Evolutionary conservation across 2,797 vertebrate genomes (phyloP).

Genomic region (Tolypeutes matacus): DNA sequence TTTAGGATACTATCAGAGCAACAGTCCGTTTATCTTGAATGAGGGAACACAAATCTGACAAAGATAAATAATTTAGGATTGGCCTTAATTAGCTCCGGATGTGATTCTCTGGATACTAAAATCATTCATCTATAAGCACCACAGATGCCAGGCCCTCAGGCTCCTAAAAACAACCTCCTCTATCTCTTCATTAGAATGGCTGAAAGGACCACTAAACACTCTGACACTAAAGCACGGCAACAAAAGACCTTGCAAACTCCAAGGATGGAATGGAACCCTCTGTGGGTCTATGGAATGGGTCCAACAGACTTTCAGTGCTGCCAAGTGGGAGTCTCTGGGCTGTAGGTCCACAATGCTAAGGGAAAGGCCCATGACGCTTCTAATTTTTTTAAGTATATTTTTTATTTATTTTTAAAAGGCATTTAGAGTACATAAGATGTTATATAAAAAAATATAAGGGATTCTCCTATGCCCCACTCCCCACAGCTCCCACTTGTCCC

Average conservation of each 20-base stretch:
- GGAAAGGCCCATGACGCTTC: neutral
- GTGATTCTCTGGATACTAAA: neutral
- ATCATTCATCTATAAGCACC: neutral
- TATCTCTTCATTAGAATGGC: neutral
- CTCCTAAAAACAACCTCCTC: neutral
- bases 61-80: conserved; percentile 60
- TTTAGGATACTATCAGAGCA: conserved; percentile 23
- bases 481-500: too few species aligned
- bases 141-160: neutral
- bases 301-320: accelerated
- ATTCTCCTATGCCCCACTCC: too few species aligned
- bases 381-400: too few species aligned
- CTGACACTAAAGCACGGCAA: neutral
- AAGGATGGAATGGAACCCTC: neutral
- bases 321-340: neutral
- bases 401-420: too few species aligned
- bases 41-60: conserved; percentile 47
- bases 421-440: too few species aligned
- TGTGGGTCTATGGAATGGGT: neutral
- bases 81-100: conserved; percentile 35
- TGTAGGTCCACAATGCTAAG: accelerated
- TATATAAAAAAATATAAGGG: too few species aligned
- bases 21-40: conserved; percentile 42
- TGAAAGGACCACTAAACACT: neutral
- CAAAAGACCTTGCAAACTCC: neutral